Base-by-base conservation (phyloP, 2,113 vertebrate species). In the Epinephelus moara region DNA sequence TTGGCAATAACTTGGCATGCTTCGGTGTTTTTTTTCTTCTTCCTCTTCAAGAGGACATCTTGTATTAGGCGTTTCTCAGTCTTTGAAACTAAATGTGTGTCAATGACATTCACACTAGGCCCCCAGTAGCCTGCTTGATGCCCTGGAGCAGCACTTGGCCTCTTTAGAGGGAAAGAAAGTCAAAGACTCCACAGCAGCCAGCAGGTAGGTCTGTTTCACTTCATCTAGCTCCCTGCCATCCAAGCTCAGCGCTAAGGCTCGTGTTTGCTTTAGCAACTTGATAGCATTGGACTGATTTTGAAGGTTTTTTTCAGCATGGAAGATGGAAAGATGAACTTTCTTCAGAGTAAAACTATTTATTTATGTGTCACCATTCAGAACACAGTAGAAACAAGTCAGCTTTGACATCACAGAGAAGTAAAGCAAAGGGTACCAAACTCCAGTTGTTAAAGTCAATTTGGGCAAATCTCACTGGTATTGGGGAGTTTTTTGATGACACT, bases 141-240 rank as follows among this genome's bases (percentile, higher is more conserved):
- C 98, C 91, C 94, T 99, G 94, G 98, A 98, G 93, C 98, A 98
- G 76, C 98, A 99, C 94, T 95, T 99, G 95, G 97, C 97, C 93
- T 99, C 98, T 88, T 95, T 99, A 88, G 98, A 99, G 94, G 98
- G 98, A 85, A 99, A 99, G 94, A 99, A 99, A 95, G 98, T 98
- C 70, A 99, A 99, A 96, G 98, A 98, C 88, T 98, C 97, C 13
- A 98, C 98, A 80, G 97, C 97, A 86, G 97, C 97, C 86, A 99
- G 97, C 98, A 98, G 98, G 98, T 97, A 94, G 71, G 88, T 85
- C 42, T 75, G 68, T 76, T 52, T 70, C 42, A 40, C 47, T 37
- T 19, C 17, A 40, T 57, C 61, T 42, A 33, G 62, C 14, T 42
- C 59, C 11, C 7, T 78, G 57, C 69, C 50, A 74, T 73, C 33